Conservation (phyloP, 2,797 vertebrate species). For the Rhodeus uyekii region DNA sequence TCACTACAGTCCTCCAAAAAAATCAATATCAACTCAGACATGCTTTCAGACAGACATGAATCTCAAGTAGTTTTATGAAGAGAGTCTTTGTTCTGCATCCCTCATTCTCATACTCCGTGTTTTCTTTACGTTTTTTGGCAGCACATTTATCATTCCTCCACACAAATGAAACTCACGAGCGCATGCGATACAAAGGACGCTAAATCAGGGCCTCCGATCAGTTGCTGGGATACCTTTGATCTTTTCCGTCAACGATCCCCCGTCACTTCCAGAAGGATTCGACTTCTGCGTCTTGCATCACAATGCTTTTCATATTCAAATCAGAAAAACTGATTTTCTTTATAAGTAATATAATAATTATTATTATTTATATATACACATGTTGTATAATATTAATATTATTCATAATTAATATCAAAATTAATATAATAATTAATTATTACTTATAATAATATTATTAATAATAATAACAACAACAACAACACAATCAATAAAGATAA, state of each 20-base stretch:
- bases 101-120: slow-evolving; percentile 68
- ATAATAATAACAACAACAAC: too few species aligned
- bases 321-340: too few species aligned
- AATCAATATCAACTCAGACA: slow-evolving; percentile 17
- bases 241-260: slow-evolving; percentile 68
- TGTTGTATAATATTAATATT: too few species aligned
- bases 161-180: slow-evolving; percentile 74
- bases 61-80: slow-evolving; percentile 72
- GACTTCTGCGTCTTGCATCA: too few species aligned
- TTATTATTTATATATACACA: too few species aligned
- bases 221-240: slow-evolving; percentile 80
- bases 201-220: slow-evolving; percentile 64
- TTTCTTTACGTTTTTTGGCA: slow-evolving; percentile 72
- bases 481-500: too few species aligned
- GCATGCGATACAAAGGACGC: slow-evolving; percentile 73
- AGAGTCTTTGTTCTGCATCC: slow-evolving; percentile 72
- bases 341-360: too few species aligned
- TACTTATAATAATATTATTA: too few species aligned
- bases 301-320: too few species aligned
- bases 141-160: slow-evolving; percentile 79
- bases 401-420: too few species aligned
- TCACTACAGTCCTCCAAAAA: background rate
- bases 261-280: slow-evolving; percentile 68
- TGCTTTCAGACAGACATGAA: slow-evolving; percentile 61
- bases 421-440: too few species aligned